Base-by-base conservation (phyloP, 2,888 invertebrate species). In the Drosophila infuscata region DNA sequence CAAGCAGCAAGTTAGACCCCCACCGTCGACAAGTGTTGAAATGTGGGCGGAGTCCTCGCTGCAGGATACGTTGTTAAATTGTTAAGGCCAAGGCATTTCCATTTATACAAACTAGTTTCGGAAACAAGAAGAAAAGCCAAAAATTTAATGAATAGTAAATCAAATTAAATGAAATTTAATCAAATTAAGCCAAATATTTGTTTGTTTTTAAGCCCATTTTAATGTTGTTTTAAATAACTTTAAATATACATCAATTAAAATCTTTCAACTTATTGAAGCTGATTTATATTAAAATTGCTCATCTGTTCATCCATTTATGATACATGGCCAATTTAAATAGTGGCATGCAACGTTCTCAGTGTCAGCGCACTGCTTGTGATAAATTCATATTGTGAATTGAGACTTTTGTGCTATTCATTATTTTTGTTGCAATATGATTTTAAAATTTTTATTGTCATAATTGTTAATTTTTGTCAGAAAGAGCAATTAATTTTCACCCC, bases 401-500 rank as follows among this genome's bases (percentile, higher is more conserved):
- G 58, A 15, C 51, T 64, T 77, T 77, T 74, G 69, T 64, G 68
- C 32, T 61, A 46, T 67, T 80, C 80, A 77, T 80, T 80, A 72
- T 74, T 70, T 80, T 80, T 72, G 74, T 77, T 71, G 70, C 80
- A 74, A 80, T 80, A 77, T 72, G 77, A 74, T 81, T 72, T 74
- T 58, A 71, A 72, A 74, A 74, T 72, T 81, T 70, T 81, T 77
- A 77, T 81, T 81, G 81, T 81, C 81, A 80, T 81, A 74, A 81
- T 77, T 81, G 74, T 74, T 81, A 77, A 80, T 77, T 74, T 81
- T 77, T 81, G 65, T 74, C 72, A 77, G 74, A 77, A 79, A 79
- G 70, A 71, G 76, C 76, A 79, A 79, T 79, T 80, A 71, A 79
- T 79, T 56, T 53, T n/a, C 57, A 11, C 9, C 46, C 61, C 54